A percentile compares a stretch with the other conserved stretches of the same genome.
phyloP scores from a whole-genome alignment of 2,888 invertebrate genomes.

The Hydropsyche betteni region DNA sequence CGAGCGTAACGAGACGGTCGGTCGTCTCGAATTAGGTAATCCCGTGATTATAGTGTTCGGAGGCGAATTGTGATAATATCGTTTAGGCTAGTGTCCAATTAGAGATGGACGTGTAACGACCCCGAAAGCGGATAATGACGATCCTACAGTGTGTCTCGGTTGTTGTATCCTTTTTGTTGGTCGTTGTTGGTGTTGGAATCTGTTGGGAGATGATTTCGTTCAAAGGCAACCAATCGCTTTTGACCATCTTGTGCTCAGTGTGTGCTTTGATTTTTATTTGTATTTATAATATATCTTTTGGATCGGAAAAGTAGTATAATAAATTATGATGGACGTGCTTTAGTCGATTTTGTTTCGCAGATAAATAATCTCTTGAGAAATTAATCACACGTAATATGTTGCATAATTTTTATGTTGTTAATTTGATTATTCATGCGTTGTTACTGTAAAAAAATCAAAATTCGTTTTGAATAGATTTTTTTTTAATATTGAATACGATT shows the following conservation, averaged over 20 bases:
- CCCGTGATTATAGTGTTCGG: slow-evolving; percentile 37
- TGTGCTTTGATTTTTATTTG: background rate
- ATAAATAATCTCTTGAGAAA: too few species aligned
- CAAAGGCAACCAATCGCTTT: slow-evolving; percentile 25
- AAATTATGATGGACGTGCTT: too few species aligned
- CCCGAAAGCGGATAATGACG: slow-evolving; percentile 34
- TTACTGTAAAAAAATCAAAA: too few species aligned
- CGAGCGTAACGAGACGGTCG: slow-evolving; percentile 29
- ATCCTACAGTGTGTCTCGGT: slow-evolving; percentile 14
- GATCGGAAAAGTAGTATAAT: too few species aligned
- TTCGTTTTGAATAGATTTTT: too few species aligned
- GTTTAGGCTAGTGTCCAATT: slow-evolving; percentile 39
- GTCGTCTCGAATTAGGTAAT: slow-evolving; percentile 38
- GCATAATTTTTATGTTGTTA: too few species aligned
- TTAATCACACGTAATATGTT: too few species aligned
- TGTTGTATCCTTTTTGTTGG: slow-evolving; percentile 23
- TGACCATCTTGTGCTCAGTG: slow-evolving; percentile 13
- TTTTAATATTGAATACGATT: too few species aligned
- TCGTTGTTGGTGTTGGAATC: background rate
- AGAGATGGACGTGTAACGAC: slow-evolving; percentile 27
- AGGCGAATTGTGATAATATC: slow-evolving; percentile 37
- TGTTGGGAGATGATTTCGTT: background rate
- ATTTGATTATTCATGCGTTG: too few species aligned
- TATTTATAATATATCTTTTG: background rate
- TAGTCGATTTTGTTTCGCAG: too few species aligned